Percentiles rank a stretch among this genome's conserved stretches.
phyloP scores from a whole-genome alignment of 1,140 invertebrate genomes.

The Globodera ellingtonae region DNA sequence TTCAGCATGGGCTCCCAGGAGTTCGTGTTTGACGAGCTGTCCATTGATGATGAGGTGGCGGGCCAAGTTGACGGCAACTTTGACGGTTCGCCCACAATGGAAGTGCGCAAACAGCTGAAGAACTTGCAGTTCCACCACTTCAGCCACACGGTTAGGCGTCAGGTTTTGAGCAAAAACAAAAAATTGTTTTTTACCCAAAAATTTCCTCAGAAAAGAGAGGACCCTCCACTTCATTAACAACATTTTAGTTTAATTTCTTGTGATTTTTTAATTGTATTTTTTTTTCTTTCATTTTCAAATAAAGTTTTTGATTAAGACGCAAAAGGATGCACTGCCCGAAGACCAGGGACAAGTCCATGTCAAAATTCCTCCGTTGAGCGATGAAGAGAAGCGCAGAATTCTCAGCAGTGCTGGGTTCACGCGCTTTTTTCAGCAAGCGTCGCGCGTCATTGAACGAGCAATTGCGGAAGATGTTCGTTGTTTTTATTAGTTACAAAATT shows the following conservation, averaged over 20 bases:
- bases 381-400: slow-evolving; percentile 54
- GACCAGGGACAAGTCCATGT: slow-evolving; percentile 16
- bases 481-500: slow-evolving; percentile 8
- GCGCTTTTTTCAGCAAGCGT: slow-evolving; percentile 42
- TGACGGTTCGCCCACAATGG: slow-evolving; percentile 35
- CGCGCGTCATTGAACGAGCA: slow-evolving; percentile 49
- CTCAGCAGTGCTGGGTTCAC: slow-evolving; percentile 36
- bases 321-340: slow-evolving; percentile 18
- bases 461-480: slow-evolving; percentile 47
- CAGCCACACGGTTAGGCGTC: slow-evolving; percentile 19
- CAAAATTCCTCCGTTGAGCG: slow-evolving; percentile 47
- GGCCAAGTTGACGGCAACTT: slow-evolving; percentile 13
- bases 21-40: slow-evolving; percentile 39
- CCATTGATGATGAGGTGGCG: slow-evolving; percentile 21
- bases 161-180: too few species aligned
- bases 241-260: too few species aligned
- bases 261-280: slow-evolving; percentile 2
- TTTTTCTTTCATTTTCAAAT: background rate
- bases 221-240: too few species aligned
- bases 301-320: background rate
- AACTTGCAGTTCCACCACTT: slow-evolving; percentile 29
- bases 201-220: background rate
- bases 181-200: background rate
- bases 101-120: slow-evolving; percentile 38
- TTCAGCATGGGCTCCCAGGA: slow-evolving; percentile 49